Conservation (phyloP, 2,797 vertebrate genomes). For the Tachyglossus aculeatus region DNA sequence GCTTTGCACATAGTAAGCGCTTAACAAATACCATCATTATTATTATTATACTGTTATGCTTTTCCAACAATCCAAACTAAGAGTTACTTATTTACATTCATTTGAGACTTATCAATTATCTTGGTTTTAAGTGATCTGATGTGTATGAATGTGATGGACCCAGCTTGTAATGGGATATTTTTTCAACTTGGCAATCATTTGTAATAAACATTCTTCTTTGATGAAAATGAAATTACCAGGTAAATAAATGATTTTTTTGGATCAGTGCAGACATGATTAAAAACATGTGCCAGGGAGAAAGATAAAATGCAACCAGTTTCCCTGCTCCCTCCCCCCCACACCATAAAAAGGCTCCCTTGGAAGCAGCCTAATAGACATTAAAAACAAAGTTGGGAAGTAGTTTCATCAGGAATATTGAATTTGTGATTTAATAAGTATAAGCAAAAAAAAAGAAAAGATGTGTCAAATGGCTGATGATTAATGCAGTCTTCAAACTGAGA, state of each 20-base stretch:
- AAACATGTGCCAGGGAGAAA: constrained; percentile 17
- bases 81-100: neutral
- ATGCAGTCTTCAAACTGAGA: neutral
- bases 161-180: neutral
- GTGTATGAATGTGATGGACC: constrained; percentile 1
- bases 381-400: rapidly evolving
- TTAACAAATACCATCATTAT: too few species aligned
- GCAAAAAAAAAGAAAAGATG: neutral
- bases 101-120: constrained; percentile 2
- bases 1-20: too few species aligned
- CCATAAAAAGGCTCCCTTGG: neutral
- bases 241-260: constrained; percentile 38
- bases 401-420: neutral
- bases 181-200: neutral
- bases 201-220: constrained; percentile 5
- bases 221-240: constrained; percentile 41
- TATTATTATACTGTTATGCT: neutral
- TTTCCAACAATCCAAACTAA: neutral
- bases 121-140: constrained; percentile 17
- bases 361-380: neutral
- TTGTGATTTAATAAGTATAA: neutral
- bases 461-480: neutral
- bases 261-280: constrained; percentile 28
- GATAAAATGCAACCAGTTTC: constrained; percentile 4
- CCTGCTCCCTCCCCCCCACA: too few species aligned